Conservation (phyloP, 2,113 vertebrate genomes). For the Carollia perspicillata region DNA sequence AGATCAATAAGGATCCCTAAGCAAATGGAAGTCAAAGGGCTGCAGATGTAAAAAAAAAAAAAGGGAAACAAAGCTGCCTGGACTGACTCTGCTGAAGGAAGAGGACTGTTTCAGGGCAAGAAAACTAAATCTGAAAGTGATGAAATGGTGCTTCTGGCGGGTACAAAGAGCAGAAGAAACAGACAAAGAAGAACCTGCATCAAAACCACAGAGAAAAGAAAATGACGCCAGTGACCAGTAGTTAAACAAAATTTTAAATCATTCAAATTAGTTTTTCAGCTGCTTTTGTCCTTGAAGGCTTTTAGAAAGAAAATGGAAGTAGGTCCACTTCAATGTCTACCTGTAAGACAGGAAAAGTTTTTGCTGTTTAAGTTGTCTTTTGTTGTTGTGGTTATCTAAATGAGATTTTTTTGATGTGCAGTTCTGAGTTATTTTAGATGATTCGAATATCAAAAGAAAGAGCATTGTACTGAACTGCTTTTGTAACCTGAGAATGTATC, state of each 20-base stretch:
- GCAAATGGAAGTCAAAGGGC: conserved; percentile 87
- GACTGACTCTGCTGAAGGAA: conserved; percentile 85
- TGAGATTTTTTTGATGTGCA: conserved; percentile 75
- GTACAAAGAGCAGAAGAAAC: conserved; percentile 85
- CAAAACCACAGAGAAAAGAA: conserved; percentile 93
- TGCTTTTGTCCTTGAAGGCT: conserved; percentile 83
- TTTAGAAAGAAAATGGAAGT: conserved; percentile 71
- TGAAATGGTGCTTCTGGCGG: conserved; percentile 69
- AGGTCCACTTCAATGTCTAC: conserved; percentile 98
- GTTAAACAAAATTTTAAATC: conserved; percentile 79
- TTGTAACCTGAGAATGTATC: conserved; percentile 75
- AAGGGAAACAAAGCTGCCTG: conserved; percentile 82
- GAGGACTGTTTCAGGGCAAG: conserved; percentile 90
- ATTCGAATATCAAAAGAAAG: conserved; percentile 72
- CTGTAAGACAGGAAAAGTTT: conserved; percentile 82
- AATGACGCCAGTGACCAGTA: conserved; percentile 87
- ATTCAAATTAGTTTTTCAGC: conserved; percentile 81
- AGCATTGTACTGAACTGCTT: conserved; percentile 68
- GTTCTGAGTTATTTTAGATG: conserved; percentile 70
- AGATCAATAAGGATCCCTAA: conserved; percentile 91
- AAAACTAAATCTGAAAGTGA: conserved; percentile 91
- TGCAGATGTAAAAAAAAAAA: conserved; percentile 89
- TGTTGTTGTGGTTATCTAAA: conserved; percentile 48
- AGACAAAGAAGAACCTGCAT: conserved; percentile 83
- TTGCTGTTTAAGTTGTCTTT: conserved; percentile 73